phyloP scores from a whole-genome alignment of 2,888 invertebrate species.

The Andrena praecox region DNA sequence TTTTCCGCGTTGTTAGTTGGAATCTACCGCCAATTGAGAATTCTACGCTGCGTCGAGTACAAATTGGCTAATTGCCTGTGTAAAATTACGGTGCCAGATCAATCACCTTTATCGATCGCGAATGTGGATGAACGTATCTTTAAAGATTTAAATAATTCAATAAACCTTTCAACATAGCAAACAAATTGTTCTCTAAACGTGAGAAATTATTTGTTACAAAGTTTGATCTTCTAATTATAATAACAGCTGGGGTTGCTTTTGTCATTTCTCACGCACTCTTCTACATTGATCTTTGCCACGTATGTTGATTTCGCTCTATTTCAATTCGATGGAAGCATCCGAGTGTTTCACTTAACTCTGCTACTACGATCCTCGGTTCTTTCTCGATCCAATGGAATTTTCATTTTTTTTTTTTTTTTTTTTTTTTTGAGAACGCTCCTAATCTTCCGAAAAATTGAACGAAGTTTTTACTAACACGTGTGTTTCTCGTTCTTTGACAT shows the following conservation, averaged over 20 bases:
- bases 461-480: no score
- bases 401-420: no score
- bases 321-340: no score
- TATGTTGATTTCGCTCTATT: no score
- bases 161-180: neutral
- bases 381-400: no score
- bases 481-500: no score
- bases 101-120: conserved; percentile 6
- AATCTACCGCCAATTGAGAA: conserved; percentile 12
- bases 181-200: neutral
- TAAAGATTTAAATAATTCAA: neutral
- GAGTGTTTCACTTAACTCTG: no score
- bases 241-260: neutral
- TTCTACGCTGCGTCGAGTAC: neutral
- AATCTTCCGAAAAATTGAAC: no score
- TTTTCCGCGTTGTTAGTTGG: neutral
- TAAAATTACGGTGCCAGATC: conserved; percentile 1
- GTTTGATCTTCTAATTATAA: neutral
- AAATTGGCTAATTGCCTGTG: conserved; percentile 14
- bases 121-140: neutral
- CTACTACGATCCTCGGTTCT: no score
- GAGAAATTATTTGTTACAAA: neutral
- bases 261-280: no score
- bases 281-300: no score
- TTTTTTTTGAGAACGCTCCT: no score